Percentiles rank a stretch among this genome's conserved stretches.
Evolutionary conservation across 2,797 vertebrate species (phyloP).

Genomic region (Enteromius anoplus): DNA sequence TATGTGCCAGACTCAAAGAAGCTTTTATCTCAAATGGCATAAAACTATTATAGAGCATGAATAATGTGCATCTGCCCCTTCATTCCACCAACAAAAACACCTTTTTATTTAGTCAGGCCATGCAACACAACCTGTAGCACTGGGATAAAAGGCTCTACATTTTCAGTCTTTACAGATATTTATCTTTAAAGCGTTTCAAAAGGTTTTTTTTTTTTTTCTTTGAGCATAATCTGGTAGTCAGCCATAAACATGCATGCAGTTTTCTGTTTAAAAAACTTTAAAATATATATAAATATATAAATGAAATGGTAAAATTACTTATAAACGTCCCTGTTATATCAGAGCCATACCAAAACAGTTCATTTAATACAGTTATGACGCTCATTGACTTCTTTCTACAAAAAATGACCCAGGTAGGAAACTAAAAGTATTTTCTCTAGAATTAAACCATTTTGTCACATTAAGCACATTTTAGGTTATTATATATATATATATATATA

Average conservation of each 20-base stretch:
- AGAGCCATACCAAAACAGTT: not conserved
- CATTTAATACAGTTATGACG: not conserved
- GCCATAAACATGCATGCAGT: not conserved
- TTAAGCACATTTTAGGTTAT: not conserved
- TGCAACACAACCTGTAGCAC: conserved; percentile 46
- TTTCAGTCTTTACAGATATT: conserved; percentile 28
- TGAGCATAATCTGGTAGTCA: not conserved
- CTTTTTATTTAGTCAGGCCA: conserved; percentile 64
- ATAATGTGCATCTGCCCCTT: conserved; percentile 68
- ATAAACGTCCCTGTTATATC: not conserved
- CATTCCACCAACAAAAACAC: conserved; percentile 64
- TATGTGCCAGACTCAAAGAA: conserved; percentile 54
- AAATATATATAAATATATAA: not conserved
- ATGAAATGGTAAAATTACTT: not conserved
- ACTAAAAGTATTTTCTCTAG: not conserved
- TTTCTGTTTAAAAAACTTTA: not conserved
- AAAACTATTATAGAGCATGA: conserved; percentile 53
- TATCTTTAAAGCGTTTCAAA: not conserved
- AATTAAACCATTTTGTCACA: not conserved
- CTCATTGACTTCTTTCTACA: not conserved
- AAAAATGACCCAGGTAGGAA: not conserved
- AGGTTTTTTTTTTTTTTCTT: not conserved
- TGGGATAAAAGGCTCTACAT: conserved; percentile 35
- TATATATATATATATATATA: no score
- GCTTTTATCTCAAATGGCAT: conserved; percentile 50